Percentiles rank a stretch among this genome's conserved stretches.
Evolutionary conservation across 2,113 vertebrate species (phyloP).

Genomic region (Protobothrops flavoviridis): DNA sequence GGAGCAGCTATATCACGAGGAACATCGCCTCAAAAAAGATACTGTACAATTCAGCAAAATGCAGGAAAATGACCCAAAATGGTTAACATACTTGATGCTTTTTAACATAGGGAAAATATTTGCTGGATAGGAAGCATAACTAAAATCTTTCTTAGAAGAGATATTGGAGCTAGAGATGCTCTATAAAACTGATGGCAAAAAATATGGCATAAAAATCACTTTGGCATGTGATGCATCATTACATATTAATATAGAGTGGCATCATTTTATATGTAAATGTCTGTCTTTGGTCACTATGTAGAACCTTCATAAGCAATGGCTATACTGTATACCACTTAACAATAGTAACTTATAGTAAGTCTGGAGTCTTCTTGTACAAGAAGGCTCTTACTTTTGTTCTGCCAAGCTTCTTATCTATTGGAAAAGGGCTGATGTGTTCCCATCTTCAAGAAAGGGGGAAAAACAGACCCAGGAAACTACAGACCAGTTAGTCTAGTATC

Average conservation of each 20-base stretch:
- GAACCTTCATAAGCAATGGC: not conserved
- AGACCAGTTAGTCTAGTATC: too few species aligned
- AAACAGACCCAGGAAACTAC: too few species aligned
- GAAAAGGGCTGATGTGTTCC: not conserved
- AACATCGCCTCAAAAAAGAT: not conserved
- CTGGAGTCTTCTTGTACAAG: not conserved
- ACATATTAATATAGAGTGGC: not conserved
- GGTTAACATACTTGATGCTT: not conserved
- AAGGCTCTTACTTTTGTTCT: not conserved
- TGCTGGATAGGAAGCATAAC: not conserved
- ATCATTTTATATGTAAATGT: not conserved
- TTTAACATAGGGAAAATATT: not conserved
- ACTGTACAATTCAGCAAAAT: not conserved
- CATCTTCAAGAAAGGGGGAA: too few species aligned
- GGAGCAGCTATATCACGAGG: not conserved
- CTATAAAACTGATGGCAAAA: not conserved
- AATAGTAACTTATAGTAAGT: not conserved
- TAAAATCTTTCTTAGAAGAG: not conserved
- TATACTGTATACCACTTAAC: too few species aligned
- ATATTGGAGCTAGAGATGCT: not conserved
- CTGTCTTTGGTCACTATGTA: not conserved
- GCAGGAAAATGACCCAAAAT: not conserved
- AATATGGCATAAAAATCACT: not conserved
- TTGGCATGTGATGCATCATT: not conserved
- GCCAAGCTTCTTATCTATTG: not conserved